These are phyloP conservation scores for Leptosomus discolor DNA, from an alignment of 2,113 vertebrate species.

Conservation along the genomic window DNA sequence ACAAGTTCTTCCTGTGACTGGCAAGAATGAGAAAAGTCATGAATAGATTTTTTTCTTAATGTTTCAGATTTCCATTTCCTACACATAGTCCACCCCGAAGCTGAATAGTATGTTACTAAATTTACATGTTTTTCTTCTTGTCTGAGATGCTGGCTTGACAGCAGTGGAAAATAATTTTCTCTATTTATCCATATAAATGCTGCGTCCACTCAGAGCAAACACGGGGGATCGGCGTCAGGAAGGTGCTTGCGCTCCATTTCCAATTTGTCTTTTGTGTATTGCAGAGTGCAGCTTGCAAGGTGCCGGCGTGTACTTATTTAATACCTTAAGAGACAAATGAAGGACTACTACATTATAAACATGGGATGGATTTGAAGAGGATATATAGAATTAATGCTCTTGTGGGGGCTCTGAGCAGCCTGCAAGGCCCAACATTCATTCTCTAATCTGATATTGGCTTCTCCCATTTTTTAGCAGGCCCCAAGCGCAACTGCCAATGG, in stretches of 20 bases:
- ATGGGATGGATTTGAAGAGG: not conserved
- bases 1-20: not conserved
- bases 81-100: not conserved
- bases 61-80: not conserved
- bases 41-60: not conserved
- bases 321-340: not conserved
- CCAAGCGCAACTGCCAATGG: not conserved
- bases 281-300: not conserved
- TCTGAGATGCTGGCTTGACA: not conserved
- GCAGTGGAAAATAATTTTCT: not conserved
- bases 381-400: not conserved
- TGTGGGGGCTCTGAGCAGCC: not conserved
- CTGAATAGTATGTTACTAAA: not conserved
- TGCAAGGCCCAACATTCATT: not conserved
- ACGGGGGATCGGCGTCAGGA: rapidly evolving
- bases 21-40: not conserved
- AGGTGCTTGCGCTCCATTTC: not conserved
- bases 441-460: not conserved
- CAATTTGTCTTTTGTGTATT: not conserved
- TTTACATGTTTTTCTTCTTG: not conserved
- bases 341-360: not conserved
- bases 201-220: not conserved
- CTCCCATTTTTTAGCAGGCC: not conserved
- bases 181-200: not conserved
- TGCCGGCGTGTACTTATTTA: not conserved